A percentile compares a stretch with the other conserved stretches of the same genome.
Conservation (phyloP, 2,888 invertebrate genomes). For the Colletes collaris region DNA sequence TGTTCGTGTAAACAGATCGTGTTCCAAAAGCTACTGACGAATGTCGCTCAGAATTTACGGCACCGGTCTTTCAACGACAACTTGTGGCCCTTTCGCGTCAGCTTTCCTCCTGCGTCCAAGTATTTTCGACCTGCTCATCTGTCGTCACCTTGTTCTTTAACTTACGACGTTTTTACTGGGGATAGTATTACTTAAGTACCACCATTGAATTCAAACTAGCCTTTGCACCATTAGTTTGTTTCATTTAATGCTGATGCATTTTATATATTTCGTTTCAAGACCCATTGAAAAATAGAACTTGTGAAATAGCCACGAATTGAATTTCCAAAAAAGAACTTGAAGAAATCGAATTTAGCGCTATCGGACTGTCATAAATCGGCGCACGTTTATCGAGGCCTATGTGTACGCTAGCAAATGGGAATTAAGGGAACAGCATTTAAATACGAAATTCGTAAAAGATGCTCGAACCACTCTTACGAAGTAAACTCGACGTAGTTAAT, state of each 20-base stretch:
- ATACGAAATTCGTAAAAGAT: slow-evolving; percentile 14
- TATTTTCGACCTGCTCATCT: not conserved
- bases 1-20: slow-evolving; percentile 61
- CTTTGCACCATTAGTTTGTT: too few species aligned
- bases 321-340: too few species aligned
- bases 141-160: not conserved
- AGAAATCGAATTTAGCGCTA: not conserved
- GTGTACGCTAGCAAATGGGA: too few species aligned
- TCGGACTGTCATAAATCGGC: not conserved
- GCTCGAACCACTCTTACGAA: slow-evolving; percentile 22
- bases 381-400: too few species aligned
- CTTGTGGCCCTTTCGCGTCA: slow-evolving; percentile 11
- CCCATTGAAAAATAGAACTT: too few species aligned
- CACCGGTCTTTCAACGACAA: slow-evolving; percentile 11
- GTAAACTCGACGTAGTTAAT: slow-evolving; percentile 45
- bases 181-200: too few species aligned
- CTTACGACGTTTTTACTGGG: not conserved
- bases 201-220: too few species aligned
- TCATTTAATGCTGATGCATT: too few species aligned
- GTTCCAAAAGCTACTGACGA: slow-evolving; percentile 47
- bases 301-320: too few species aligned
- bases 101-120: not conserved
- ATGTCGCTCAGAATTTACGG: slow-evolving; percentile 34
- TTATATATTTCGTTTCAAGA: too few species aligned
- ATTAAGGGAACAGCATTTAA: too few species aligned